Evolutionary conservation across 2,113 vertebrate genomes (phyloP).

Genomic region (Marmota monax): DNA sequence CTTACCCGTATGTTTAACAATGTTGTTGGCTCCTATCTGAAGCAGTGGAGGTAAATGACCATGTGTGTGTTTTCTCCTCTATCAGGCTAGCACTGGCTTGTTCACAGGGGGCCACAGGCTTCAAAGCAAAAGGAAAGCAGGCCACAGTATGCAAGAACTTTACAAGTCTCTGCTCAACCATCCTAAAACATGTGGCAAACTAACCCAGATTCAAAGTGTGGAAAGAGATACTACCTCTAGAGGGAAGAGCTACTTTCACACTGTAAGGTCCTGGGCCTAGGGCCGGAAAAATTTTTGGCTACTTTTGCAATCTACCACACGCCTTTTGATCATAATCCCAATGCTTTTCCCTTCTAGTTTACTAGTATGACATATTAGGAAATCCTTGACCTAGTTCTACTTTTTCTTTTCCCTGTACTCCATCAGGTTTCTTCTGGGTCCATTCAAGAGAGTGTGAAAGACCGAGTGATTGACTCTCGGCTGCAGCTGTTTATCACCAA

Average conservation of each 20-base stretch:
- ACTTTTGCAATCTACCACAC: not conserved
- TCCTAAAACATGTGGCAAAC: not conserved
- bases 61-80: not conserved
- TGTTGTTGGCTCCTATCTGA: not conserved
- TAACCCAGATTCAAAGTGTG: not conserved
- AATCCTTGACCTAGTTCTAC: constrained; percentile 24
- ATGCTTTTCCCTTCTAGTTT: not conserved
- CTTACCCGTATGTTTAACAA: not conserved
- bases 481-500: constrained; percentile 92
- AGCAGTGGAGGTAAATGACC: not conserved
- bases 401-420: not conserved
- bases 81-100: not conserved
- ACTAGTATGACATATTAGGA: not conserved
- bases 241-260: not conserved
- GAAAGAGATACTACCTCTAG: not conserved
- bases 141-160: not conserved
- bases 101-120: not conserved
- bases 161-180: not conserved
- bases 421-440: constrained; percentile 93
- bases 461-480: constrained; percentile 93
- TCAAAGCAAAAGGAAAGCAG: not conserved
- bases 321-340: not conserved
- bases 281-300: not conserved
- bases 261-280: not conserved
- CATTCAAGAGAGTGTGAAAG: constrained; percentile 92